Evolutionary conservation across 2,113 vertebrate species (phyloP).

Genomic region (Otis tarda): DNA sequence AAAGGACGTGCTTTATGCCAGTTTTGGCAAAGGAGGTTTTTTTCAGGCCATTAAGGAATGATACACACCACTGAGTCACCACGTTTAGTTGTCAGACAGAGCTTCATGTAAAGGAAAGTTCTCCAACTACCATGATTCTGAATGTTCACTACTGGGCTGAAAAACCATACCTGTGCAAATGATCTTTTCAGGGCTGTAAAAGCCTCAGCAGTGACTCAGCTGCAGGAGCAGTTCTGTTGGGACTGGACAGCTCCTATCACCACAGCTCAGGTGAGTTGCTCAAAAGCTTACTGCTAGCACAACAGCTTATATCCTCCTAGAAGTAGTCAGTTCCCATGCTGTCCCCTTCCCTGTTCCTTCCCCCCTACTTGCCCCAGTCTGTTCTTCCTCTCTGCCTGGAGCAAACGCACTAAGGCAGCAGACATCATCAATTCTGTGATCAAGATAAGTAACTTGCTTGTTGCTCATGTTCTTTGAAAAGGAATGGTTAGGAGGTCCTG

Average conservation of each 20-base stretch:
- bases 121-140: not conserved
- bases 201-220: not conserved
- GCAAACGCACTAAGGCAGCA: not conserved
- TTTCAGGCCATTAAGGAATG: not conserved
- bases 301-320: not conserved
- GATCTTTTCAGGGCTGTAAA: not conserved
- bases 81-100: not conserved
- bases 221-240: not conserved
- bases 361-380: not conserved
- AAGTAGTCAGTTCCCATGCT: accelerated
- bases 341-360: not conserved
- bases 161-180: not conserved
- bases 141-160: not conserved
- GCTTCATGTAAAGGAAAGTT: not conserved
- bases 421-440: not conserved
- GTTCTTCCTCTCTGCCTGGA: not conserved
- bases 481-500: not conserved
- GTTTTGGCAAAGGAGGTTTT: not conserved
- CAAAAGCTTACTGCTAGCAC: not conserved
- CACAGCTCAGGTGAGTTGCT: not conserved
- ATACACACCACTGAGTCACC: not conserved
- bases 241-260: not conserved
- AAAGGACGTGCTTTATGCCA: accelerated
- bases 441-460: not conserved
- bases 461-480: not conserved